A percentile compares a stretch with the other conserved stretches of the same genome.
Evolutionary conservation across 2,113 vertebrate genomes (phyloP).

Genomic region (Cygnus atratus): DNA sequence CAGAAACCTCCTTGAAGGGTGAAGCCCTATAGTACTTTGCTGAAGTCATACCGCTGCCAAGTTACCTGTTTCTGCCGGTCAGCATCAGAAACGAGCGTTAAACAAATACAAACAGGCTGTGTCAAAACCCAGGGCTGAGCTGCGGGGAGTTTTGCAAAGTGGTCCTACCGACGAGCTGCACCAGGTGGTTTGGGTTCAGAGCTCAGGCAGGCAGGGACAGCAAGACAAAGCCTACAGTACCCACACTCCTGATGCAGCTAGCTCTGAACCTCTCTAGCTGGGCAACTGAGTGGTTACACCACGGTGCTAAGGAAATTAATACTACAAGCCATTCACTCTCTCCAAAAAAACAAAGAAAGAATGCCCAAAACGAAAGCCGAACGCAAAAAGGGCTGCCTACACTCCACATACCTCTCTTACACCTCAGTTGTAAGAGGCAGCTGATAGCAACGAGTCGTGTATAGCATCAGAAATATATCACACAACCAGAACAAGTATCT

Average conservation of each 20-base stretch:
- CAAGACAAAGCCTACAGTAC: background rate
- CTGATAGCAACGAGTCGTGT: background rate
- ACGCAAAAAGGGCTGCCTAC: background rate
- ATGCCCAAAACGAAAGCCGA: background rate
- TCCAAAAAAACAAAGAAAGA: background rate
- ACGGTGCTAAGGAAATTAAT: background rate
- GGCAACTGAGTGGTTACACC: background rate
- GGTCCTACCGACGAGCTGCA: background rate
- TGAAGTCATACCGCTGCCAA: background rate
- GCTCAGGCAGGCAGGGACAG: background rate
- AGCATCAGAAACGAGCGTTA: background rate
- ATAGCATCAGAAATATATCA: background rate
- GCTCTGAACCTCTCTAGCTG: background rate
- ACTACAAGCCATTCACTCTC: rapidly evolving
- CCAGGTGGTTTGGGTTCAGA: background rate
- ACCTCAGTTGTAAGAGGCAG: background rate
- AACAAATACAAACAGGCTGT: background rate
- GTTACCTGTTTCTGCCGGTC: background rate
- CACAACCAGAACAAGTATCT: background rate
- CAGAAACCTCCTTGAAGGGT: background rate
- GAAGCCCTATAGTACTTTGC: background rate
- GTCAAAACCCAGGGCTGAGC: background rate
- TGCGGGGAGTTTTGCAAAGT: background rate
- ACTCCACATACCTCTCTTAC: background rate
- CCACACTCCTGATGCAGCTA: background rate